A percentile compares a stretch with the other conserved stretches of the same genome.
phyloP scores from a whole-genome alignment of 2,797 vertebrate genomes.

The Pachyuromys duprasi region DNA sequence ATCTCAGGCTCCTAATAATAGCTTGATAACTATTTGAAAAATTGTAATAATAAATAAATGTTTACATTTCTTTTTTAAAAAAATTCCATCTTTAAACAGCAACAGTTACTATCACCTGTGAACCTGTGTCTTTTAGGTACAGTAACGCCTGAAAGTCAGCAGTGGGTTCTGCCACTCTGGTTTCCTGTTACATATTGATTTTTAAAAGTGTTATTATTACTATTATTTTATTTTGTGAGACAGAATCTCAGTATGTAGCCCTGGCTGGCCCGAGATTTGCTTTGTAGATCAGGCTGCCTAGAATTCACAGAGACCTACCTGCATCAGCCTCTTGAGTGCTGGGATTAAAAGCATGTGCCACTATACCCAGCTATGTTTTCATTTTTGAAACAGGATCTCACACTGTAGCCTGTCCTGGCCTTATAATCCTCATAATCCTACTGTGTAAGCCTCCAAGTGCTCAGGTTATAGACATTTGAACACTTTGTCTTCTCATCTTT shows the following conservation, averaged over 20 bases:
- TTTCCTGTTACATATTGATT: slow-evolving; percentile 23
- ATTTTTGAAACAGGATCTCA: neutral
- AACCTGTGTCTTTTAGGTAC: neutral
- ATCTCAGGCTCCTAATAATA: neutral
- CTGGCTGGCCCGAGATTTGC: neutral
- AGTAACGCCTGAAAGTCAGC: neutral
- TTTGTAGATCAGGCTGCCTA: neutral
- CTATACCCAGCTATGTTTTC: neutral
- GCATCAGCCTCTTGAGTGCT: neutral
- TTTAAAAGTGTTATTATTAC: neutral
- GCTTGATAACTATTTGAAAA: neutral
- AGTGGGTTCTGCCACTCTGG: neutral
- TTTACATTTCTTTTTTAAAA: neutral
- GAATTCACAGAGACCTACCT: no score
- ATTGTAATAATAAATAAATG: neutral
- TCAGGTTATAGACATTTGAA: neutral
- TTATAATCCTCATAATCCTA: neutral
- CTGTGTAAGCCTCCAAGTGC: no score
- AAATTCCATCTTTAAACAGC: slow-evolving; percentile 41
- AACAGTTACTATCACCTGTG: neutral
- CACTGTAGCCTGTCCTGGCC: neutral
- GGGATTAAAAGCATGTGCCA: neutral
- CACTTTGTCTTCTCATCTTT: neutral
- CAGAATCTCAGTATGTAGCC: neutral
- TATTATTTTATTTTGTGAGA: neutral